phyloP scores from a whole-genome alignment of 2,113 vertebrate species.

The Cephalopterus ornatus region DNA sequence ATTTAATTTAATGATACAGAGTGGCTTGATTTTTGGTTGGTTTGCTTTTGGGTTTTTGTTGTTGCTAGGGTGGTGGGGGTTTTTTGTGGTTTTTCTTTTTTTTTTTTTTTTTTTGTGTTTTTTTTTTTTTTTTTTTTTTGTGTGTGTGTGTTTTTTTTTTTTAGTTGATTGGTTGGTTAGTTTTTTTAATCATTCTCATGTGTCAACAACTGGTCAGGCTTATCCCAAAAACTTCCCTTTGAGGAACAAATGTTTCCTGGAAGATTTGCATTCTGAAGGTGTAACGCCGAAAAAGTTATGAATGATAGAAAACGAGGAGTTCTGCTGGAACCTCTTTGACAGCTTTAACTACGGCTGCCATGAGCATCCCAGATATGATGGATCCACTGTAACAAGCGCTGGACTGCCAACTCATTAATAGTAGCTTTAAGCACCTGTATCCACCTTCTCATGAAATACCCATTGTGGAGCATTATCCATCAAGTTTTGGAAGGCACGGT shows the following conservation, averaged over 20 bases:
- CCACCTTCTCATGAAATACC: not conserved
- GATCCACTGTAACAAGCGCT: not conserved
- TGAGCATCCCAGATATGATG: not conserved
- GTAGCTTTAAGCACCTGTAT: not conserved
- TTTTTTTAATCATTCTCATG: not conserved
- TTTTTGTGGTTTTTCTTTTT: not conserved
- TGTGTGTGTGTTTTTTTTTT: too few relatives aligned
- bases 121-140: not conserved
- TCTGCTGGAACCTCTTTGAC: not conserved
- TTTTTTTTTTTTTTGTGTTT: not conserved
- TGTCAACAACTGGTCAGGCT: not conserved
- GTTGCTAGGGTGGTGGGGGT: not conserved
- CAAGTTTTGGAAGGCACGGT: not conserved
- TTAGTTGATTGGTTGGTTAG: too few relatives aligned
- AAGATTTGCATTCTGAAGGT: not conserved
- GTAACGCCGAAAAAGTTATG: not conserved
- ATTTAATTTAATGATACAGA: not conserved
- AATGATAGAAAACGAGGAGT: not conserved
- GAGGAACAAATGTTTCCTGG: not conserved
- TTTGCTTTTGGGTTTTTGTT: not conserved
- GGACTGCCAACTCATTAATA: not conserved
- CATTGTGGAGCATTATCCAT: not conserved
- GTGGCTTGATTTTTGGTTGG: not conserved
- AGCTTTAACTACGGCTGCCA: not conserved
- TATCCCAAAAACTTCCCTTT: not conserved